A percentile compares a stretch with the other conserved stretches of the same genome.
phyloP scores from a whole-genome alignment of 1,140 invertebrate genomes.

The Teleogryllus occipitalis region DNA sequence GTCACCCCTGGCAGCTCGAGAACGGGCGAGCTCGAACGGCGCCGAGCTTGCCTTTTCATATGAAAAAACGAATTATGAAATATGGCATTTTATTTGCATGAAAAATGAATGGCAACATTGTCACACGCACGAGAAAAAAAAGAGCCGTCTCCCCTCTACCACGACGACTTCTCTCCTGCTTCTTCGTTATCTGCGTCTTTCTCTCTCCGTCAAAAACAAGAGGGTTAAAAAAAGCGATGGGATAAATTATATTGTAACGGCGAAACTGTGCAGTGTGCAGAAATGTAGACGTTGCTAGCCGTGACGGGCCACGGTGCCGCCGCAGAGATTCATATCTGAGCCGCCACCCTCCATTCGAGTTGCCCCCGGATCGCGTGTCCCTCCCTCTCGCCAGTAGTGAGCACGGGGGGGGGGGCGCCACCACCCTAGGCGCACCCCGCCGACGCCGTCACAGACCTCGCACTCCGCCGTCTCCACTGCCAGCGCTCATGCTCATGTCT shows the following conservation, averaged over 20 bases:
- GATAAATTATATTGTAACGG: not conserved
- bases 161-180: not conserved
- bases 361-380: not conserved
- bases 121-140: not conserved
- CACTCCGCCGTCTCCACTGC: not conserved
- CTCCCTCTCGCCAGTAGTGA: not conserved
- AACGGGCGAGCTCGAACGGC: too few relatives aligned
- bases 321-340: not conserved
- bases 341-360: not conserved
- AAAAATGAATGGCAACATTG: slow-evolving; percentile 5
- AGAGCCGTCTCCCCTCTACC: not conserved
- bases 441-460: not conserved
- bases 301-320: not conserved
- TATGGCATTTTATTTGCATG: slow-evolving; percentile 5
- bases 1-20: not conserved
- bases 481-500: too few relatives aligned
- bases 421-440: not conserved
- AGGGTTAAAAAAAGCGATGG: not conserved
- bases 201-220: not conserved
- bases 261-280: not conserved
- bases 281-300: not conserved
- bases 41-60: not conserved
- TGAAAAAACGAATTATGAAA: slow-evolving; percentile 6
- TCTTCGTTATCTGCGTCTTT: not conserved
- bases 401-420: too few relatives aligned